phyloP scores from a whole-genome alignment of 2,797 vertebrate genomes.

The Mastacembelus armatus region DNA sequence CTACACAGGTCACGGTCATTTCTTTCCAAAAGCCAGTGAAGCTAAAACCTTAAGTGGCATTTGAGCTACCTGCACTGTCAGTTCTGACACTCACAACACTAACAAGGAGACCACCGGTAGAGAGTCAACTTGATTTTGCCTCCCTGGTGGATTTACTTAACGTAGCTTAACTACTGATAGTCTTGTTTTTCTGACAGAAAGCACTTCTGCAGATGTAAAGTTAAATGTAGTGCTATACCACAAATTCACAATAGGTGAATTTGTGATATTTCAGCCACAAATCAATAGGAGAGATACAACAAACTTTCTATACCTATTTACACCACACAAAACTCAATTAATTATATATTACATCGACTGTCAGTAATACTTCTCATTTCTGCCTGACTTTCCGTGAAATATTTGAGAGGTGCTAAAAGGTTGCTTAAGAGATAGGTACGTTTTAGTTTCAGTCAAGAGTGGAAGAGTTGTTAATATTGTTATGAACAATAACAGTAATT shows the following conservation, averaged over 20 bases:
- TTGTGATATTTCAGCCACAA: too few relatives aligned
- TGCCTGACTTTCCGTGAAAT: background rate
- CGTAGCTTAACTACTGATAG: conserved; percentile 69
- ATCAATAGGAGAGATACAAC: background rate
- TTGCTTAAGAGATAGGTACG: conserved; percentile 48
- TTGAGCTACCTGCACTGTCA: conserved; percentile 87
- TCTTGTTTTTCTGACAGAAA: conserved; percentile 65
- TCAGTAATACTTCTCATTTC: background rate
- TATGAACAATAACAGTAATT: conserved; percentile 82
- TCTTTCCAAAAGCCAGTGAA: conserved; percentile 84
- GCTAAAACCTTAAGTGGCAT: conserved; percentile 87
- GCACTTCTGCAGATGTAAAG: conserved; percentile 36
- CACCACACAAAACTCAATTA: background rate
- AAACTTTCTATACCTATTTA: too few relatives aligned
- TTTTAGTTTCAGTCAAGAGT: conserved; percentile 29
- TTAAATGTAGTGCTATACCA: background rate
- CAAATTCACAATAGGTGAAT: too few relatives aligned
- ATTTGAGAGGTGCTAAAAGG: conserved; percentile 22
- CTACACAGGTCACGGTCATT: conserved; percentile 82
- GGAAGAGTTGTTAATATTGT: conserved; percentile 13
- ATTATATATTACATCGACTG: background rate
- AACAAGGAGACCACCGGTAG: conserved; percentile 84
- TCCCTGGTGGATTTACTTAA: conserved; percentile 77
- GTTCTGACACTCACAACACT: conserved; percentile 82
- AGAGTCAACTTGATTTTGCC: conserved; percentile 81